A percentile compares a stretch with the other conserved stretches of the same genome.
phyloP scores from a whole-genome alignment of 1,140 invertebrate species.

The Calliphora vicina region DNA sequence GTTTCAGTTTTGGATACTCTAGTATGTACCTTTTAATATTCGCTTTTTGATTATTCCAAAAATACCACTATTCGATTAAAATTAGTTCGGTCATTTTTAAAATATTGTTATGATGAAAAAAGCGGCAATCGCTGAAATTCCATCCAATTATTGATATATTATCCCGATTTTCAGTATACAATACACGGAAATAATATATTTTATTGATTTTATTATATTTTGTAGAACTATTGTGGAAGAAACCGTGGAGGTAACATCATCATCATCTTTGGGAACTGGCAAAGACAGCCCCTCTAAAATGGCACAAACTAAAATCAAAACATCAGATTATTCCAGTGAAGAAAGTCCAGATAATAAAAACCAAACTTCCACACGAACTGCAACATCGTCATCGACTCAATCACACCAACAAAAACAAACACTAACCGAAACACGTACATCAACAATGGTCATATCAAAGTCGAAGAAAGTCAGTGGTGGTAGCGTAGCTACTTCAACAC shows the following conservation, averaged over 20 bases:
- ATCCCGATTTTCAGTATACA: too few species aligned
- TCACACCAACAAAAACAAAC: constrained; percentile 32
- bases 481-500: constrained; percentile 38
- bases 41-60: too few species aligned
- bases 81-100: too few species aligned
- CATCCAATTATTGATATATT: too few species aligned
- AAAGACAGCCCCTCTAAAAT: constrained; percentile 31
- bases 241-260: constrained; percentile 45
- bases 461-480: constrained; percentile 39
- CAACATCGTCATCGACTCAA: constrained; percentile 5
- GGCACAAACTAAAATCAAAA: constrained; percentile 41
- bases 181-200: background rate
- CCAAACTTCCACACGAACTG: background rate
- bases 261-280: constrained; percentile 31
- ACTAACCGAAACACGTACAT: constrained; percentile 43
- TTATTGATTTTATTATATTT: background rate
- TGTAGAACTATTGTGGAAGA: constrained; percentile 58
- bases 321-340: constrained; percentile 42
- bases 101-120: too few species aligned
- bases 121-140: too few species aligned
- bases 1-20: too few species aligned
- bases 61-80: too few species aligned
- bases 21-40: too few species aligned
- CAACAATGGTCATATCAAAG: constrained; percentile 44
- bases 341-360: constrained; percentile 39